Percentiles rank a stretch among this genome's conserved stretches.
These are phyloP conservation scores for Calameuta pallipes DNA, from an alignment of 2,888 invertebrate genomes.

Conservation along the genomic window DNA sequence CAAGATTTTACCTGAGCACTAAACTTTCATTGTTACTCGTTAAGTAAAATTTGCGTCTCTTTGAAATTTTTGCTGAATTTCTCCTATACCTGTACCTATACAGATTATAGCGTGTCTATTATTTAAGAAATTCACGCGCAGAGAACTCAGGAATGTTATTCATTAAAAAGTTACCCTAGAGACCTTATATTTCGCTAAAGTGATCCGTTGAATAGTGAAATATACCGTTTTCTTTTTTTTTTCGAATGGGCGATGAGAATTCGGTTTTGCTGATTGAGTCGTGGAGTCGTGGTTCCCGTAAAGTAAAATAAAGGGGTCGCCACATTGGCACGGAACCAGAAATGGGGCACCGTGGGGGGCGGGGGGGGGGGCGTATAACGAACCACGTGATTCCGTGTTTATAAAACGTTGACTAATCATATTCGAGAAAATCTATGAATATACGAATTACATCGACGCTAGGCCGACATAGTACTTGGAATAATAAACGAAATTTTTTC, in stretches of 20 bases:
- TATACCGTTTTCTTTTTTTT: not conserved
- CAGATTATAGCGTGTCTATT: not conserved
- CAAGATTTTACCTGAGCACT: not conserved
- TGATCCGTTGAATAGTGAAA: not conserved
- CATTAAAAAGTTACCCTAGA: not conserved
- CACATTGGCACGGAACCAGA: too few species aligned
- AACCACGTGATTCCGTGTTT: not conserved
- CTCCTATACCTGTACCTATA: not conserved
- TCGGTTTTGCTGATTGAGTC: not conserved
- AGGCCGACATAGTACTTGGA: not conserved
- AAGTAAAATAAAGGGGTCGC: too few species aligned
- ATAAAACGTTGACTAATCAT: not conserved
- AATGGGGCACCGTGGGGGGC: too few species aligned
- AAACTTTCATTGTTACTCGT: not conserved
- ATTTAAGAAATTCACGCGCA: not conserved
- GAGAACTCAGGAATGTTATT: not conserved
- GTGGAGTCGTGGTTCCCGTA: too few species aligned
- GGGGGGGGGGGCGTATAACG: not conserved
- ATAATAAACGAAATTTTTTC: not conserved
- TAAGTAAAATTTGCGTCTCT: not conserved
- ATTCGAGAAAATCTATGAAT: not conserved
- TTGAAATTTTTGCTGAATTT: not conserved
- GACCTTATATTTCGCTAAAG: not conserved
- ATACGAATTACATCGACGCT: not conserved
- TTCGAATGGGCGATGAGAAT: not conserved